Percentiles rank a stretch among this genome's conserved stretches.
These are phyloP conservation scores for Anguilla anguilla DNA, from an alignment of 2,797 vertebrate species.

Conservation along the genomic window DNA sequence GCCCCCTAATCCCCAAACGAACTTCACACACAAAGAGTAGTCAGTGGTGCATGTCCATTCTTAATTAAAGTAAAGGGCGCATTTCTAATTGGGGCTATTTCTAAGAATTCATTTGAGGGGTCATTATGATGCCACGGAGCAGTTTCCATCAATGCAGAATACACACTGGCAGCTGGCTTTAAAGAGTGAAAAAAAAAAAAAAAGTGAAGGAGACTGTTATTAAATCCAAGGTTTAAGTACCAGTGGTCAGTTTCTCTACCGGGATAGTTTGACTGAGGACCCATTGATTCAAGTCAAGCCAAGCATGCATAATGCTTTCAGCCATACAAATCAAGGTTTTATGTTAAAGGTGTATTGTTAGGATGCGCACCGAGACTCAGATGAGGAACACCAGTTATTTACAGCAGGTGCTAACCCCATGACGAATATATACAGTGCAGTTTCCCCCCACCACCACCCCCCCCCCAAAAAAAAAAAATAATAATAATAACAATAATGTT, in stretches of 20 bases:
- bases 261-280: neutral
- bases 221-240: neutral
- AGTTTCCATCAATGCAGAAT: slow-evolving; percentile 54
- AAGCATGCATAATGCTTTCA: neutral
- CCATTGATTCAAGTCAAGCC: neutral
- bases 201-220: neutral
- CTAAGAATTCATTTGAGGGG: slow-evolving; percentile 58
- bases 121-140: slow-evolving; percentile 54
- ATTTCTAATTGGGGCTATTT: slow-evolving; percentile 65
- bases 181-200: slow-evolving; percentile 33
- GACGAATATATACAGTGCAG: too few species aligned
- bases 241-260: neutral
- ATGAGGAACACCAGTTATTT: too few species aligned
- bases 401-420: too few species aligned
- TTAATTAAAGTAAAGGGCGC: slow-evolving; percentile 61
- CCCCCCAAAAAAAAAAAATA: too few species aligned
- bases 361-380: too few species aligned
- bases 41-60: slow-evolving; percentile 56
- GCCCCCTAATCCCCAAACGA: slow-evolving; percentile 49
- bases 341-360: neutral
- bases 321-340: neutral
- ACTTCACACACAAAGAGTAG: slow-evolving; percentile 51
- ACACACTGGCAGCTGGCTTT: slow-evolving; percentile 31
- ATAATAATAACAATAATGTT: too few species aligned
- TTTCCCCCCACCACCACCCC: too few species aligned